Conservation (phyloP, 2,797 vertebrate genomes). For the Liasis olivaceus region DNA sequence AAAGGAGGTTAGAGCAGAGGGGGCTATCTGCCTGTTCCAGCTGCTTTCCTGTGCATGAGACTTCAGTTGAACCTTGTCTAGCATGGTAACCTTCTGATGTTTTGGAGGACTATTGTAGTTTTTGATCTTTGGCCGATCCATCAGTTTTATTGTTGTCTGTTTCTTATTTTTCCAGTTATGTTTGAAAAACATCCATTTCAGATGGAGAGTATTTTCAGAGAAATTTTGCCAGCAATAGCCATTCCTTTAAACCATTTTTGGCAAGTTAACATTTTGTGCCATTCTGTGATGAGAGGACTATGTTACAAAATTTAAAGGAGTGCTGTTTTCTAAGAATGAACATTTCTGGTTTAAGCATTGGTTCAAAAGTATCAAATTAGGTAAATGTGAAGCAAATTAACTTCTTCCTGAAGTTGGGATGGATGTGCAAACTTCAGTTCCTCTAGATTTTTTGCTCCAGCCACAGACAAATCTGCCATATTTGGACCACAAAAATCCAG, state of each 20-base stretch:
- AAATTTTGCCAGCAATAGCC: background rate
- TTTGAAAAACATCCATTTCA: background rate
- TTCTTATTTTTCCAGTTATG: background rate
- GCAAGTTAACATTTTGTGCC: too few relatives aligned
- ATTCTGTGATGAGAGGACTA: background rate
- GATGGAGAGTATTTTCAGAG: background rate
- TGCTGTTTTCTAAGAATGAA: background rate
- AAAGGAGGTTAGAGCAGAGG: background rate
- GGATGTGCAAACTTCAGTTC: background rate
- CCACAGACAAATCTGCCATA: background rate
- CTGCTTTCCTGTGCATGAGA: background rate
- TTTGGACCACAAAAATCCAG: background rate
- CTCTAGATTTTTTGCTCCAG: background rate
- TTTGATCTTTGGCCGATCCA: background rate
- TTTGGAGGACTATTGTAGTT: background rate
- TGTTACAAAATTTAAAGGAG: background rate
- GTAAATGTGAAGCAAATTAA: background rate
- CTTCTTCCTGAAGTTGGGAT: background rate
- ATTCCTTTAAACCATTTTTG: too few relatives aligned
- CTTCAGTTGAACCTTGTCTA: background rate
- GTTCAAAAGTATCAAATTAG: background rate
- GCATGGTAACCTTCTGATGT: background rate
- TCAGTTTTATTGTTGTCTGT: background rate
- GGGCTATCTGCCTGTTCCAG: background rate
- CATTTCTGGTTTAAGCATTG: background rate